Evolutionary conservation across 1,140 invertebrate genomes (phyloP).

Genomic region (Drosophila dunni): DNA sequence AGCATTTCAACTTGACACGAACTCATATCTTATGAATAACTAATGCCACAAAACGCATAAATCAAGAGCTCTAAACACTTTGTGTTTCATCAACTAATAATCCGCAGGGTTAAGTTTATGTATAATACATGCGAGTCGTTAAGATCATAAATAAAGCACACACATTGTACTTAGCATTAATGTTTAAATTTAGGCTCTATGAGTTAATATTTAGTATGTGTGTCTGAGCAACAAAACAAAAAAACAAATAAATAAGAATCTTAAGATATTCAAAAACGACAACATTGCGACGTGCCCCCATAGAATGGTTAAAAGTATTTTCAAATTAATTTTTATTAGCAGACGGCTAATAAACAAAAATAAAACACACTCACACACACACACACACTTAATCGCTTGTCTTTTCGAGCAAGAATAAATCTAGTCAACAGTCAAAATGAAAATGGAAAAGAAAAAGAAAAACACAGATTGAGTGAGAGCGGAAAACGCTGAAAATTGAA

Average conservation of each 20-base stretch:
- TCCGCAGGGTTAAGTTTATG: conserved; percentile 32
- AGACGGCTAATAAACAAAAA: conserved; percentile 75
- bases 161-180: conserved; percentile 52
- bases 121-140: conserved; percentile 52
- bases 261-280: conserved; percentile 56
- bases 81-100: conserved; percentile 58
- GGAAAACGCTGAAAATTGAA: conserved; percentile 4
- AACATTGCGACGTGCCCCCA: conserved; percentile 25
- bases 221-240: conserved; percentile 61
- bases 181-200: conserved; percentile 45
- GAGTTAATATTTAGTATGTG: conserved; percentile 21
- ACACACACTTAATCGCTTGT: conserved; percentile 14
- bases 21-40: conserved; percentile 35
- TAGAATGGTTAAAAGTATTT: conserved; percentile 73
- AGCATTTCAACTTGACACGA: conserved; percentile 56
- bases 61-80: conserved; percentile 58
- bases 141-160: conserved; percentile 69
- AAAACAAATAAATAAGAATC: conserved; percentile 80
- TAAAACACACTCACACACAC: conserved; percentile 28
- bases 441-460: conserved; percentile 23
- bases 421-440: conserved; percentile 33
- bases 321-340: conserved; percentile 83
- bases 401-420: conserved; percentile 64
- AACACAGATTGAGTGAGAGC: background rate
- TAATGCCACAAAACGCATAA: conserved; percentile 56